These are phyloP conservation scores for Nyctibius grandis DNA, from an alignment of 2,797 vertebrate species.

Conservation along the genomic window DNA sequence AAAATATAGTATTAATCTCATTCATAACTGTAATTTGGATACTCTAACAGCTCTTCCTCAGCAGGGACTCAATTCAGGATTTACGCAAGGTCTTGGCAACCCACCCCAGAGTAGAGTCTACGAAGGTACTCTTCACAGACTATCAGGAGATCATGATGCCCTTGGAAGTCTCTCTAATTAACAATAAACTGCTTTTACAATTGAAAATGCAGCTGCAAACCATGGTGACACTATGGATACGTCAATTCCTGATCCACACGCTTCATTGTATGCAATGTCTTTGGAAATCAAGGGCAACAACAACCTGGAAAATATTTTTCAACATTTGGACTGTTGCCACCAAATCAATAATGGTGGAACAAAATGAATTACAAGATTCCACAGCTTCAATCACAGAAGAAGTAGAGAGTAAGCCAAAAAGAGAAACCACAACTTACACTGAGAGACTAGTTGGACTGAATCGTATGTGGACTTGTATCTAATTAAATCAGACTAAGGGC, in stretches of 20 bases:
- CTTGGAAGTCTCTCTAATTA: slow-evolving; percentile 80
- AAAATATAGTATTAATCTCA: slow-evolving; percentile 59
- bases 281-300: slow-evolving; percentile 77
- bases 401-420: slow-evolving; percentile 73
- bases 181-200: slow-evolving; percentile 76
- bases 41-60: slow-evolving; percentile 66
- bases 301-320: slow-evolving; percentile 77
- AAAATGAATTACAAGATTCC: slow-evolving; percentile 79
- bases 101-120: slow-evolving; percentile 60
- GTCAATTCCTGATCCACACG: slow-evolving; percentile 71
- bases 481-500: slow-evolving; percentile 74
- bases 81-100: slow-evolving; percentile 71
- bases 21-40: slow-evolving; percentile 59
- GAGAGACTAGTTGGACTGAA: slow-evolving; percentile 73
- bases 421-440: slow-evolving; percentile 71
- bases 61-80: slow-evolving; percentile 68
- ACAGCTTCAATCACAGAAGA: slow-evolving; percentile 74
- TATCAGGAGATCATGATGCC: slow-evolving; percentile 69
- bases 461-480: slow-evolving; percentile 66
- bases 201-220: slow-evolving; percentile 72
- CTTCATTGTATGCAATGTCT: slow-evolving; percentile 72
- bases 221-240: slow-evolving; percentile 59
- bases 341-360: slow-evolving; percentile 79
- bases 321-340: slow-evolving; percentile 78
- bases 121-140: slow-evolving; percentile 65